Evolutionary conservation across 2,888 invertebrate genomes (phyloP).

Genomic region (Ichneumoninae sp.): DNA sequence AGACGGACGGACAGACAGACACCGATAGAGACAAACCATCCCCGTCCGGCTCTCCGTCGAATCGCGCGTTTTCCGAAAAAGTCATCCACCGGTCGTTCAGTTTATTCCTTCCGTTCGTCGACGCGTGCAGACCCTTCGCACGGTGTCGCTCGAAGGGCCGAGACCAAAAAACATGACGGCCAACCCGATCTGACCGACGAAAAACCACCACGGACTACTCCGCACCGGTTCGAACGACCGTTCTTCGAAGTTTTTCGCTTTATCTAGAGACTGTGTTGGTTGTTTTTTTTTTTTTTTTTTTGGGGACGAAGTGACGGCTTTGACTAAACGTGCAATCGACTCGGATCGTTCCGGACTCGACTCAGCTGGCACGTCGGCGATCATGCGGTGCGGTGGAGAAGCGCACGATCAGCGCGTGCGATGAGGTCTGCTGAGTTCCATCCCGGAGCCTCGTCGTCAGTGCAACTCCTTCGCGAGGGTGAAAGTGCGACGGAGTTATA

Average conservation of each 20-base stretch:
- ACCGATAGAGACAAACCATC: constrained; percentile 28
- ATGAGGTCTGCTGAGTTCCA: constrained; percentile 33
- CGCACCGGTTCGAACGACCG: neutral
- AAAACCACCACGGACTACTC: constrained; percentile 9
- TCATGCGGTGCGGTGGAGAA: constrained; percentile 36
- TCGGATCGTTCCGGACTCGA: constrained; percentile 21
- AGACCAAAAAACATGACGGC: constrained; percentile 6
- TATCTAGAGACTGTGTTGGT: neutral
- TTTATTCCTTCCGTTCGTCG: neutral
- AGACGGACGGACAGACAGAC: constrained; percentile 65
- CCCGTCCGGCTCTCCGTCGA: constrained; percentile 48
- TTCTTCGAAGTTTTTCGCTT: neutral
- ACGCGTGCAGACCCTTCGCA: neutral
- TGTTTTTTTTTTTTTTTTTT: neutral
- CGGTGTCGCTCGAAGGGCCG: neutral
- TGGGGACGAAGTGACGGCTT: neutral
- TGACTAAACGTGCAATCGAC: neutral
- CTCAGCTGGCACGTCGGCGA: neutral
- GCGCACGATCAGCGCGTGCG: constrained; percentile 47
- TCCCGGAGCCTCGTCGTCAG: neutral
- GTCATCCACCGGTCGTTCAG: neutral
- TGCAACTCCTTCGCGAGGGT: constrained; percentile 52
- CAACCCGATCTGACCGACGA: constrained; percentile 25
- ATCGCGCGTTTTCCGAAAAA: constrained; percentile 30
- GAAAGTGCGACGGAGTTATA: constrained; percentile 54